Base-by-base conservation (phyloP, 2,888 invertebrate species). In the Rhabditoides inermis region DNA sequence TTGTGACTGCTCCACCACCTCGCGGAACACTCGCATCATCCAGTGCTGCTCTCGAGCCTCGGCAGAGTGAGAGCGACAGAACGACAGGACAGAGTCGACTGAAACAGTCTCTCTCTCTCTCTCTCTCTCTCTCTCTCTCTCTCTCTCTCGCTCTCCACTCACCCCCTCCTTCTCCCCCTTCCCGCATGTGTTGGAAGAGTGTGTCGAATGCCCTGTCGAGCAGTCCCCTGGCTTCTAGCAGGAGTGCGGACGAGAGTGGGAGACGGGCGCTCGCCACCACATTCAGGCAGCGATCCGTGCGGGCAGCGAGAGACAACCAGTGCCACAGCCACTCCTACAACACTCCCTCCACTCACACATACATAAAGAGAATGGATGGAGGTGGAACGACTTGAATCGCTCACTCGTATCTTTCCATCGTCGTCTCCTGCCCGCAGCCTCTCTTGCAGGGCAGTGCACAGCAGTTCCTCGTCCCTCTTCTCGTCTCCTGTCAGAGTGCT, bases 271-370 rank as follows among this genome's bases (percentile, higher is more conserved):
- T 58, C 10, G 67, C 60, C 4, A 63, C 60, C 6, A 58, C 40
- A 47, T 72, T 72, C 44, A 72, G 49, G 51, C 72, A 72, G 46
- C 50, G 57, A 49, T 72, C 72, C 12, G 55, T 65, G 6, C 53
- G 42, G 1, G 70, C 55, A 7, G 68, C 72, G 4, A 68, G 49
- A 3, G 69, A 64, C 18, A 69, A 53, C 72, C 72, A 72, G 52
- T 64, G 70, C 3, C 41, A 40, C 2, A 72, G 51, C 1, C 61
- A 25, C 5, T 61, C 59, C 52, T 52, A 39, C 22, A 68, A 48
- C 20, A 55, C 47, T 15, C 28, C 23, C 41, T 68, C 65, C 39
- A 49, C 40, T 25, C 27, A 30, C 2, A 32, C 20, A 48, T 25
- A 49, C 23, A n/a, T 12, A n/a, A 10, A 41, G 36, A 10, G 15